Base-by-base conservation (phyloP, 1,140 invertebrate genomes). In the Hyles euphorbiae region DNA sequence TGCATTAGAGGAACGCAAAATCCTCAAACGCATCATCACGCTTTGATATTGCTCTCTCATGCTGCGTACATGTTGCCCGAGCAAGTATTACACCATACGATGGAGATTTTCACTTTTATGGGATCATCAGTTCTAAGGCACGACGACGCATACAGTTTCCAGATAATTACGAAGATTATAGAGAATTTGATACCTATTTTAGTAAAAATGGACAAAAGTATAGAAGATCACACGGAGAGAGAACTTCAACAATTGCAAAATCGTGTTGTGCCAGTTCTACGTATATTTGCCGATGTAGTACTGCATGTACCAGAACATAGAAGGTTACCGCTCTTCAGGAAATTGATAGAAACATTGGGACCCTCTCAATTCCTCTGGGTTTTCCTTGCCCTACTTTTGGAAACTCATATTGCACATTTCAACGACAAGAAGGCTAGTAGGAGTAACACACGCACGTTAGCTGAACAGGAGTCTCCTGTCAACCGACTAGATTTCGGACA, bases 81-180 rank as follows among this genome's bases (percentile, higher is more conserved):
- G 52, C 92, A 95, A 83, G 95, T 98, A 4, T 82, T 99, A 8
- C 94, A 97, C 74, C 96, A 97, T 71, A 94, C 98, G 1, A 98
- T 98, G 93, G 94, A 96, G 34, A 96, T 99, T 64, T 99, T 99
- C 78, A 98, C 97, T 0, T 99, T 98, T 72, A 97, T 99, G 92
- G 97, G 97, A 8, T 95, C 94, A 3, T 96, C 95, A 1, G 93
- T 98, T 22, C 82, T 98, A 0, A 90, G 97, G 11, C 96, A 97
- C 67, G 97, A 99, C 78, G 97, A 98, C 78, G 93, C 94, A 0
- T 98, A 98, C 78, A 98, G 96, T 70, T 96, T 98, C 76, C 95
- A 98, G 83, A 95, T 98, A 5, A 98, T 98, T 51, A 92, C 92
- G 0, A 96, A 96, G 83, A 97, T 97, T 10, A 93, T 98, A 34